Percentiles rank a stretch among this genome's conserved stretches.
Evolutionary conservation across 2,113 vertebrate genomes (phyloP).

Genomic region (Proterorhinus semilunaris): DNA sequence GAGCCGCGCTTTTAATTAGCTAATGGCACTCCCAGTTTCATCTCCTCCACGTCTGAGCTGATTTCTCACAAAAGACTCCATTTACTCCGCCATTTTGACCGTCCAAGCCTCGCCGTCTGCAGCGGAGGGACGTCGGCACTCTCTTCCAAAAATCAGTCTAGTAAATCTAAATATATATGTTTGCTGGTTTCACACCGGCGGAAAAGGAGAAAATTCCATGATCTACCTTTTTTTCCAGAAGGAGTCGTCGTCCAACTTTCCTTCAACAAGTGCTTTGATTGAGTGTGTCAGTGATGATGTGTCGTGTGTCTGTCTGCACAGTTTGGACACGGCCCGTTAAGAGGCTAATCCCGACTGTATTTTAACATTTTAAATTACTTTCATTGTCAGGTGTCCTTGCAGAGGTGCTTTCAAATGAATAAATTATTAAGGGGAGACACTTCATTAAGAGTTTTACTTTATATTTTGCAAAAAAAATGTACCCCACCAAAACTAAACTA

Average conservation of each 20-base stretch:
- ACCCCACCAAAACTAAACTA: too few relatives aligned
- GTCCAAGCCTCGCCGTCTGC: conserved; percentile 39
- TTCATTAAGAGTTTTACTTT: conserved; percentile 10
- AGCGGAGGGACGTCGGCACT: conserved; percentile 36
- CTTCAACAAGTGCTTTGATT: conserved; percentile 57
- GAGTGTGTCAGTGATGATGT: conserved; percentile 40
- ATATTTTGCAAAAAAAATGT: too few relatives aligned
- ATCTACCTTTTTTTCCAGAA: conserved; percentile 53
- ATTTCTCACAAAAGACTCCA: conserved; percentile 72
- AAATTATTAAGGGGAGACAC: neutral
- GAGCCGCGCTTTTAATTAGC: conserved; percentile 75
- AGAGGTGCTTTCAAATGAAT: too few relatives aligned
- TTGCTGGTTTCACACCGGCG: conserved; percentile 65
- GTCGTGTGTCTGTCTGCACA: conserved; percentile 26
- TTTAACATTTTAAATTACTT: neutral
- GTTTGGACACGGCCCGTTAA: conserved; percentile 35
- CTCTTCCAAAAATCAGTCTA: conserved; percentile 66
- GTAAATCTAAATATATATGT: conserved; percentile 73
- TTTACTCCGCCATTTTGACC: conserved; percentile 65
- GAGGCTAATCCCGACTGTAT: conserved; percentile 38
- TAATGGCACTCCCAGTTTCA: conserved; percentile 70
- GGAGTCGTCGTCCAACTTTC: conserved; percentile 60
- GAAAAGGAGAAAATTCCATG: conserved; percentile 71
- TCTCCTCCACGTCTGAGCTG: conserved; percentile 63
- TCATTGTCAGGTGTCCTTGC: too few relatives aligned